A percentile compares a stretch with the other conserved stretches of the same genome.
Conservation (phyloP, 2,888 invertebrate species). For the Strigamia crassipes region DNA sequence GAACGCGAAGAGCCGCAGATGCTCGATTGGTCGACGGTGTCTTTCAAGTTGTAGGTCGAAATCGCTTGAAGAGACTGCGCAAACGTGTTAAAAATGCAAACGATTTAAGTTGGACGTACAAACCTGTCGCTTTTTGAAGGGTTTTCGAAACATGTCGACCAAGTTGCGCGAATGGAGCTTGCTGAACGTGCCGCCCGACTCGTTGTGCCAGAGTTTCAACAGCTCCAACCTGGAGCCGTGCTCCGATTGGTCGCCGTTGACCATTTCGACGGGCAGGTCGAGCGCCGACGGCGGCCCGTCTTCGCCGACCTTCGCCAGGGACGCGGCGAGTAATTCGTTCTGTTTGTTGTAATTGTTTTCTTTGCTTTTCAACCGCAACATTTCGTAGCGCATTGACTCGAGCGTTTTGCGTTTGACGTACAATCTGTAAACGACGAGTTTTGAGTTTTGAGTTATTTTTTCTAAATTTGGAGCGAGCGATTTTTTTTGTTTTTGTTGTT, state of each 20-base stretch:
- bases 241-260: background rate
- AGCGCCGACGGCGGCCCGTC: slow-evolving; percentile 54
- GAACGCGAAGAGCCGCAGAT: slow-evolving; percentile 43
- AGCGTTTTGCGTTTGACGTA: slow-evolving; percentile 56
- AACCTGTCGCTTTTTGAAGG: slow-evolving; percentile 61
- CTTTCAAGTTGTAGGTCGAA: background rate
- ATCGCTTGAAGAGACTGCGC: slow-evolving; percentile 20
- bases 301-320: slow-evolving; percentile 54
- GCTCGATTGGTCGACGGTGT: slow-evolving; percentile 46
- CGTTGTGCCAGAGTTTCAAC: background rate
- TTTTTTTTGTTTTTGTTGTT: background rate
- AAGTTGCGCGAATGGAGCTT: slow-evolving; percentile 59
- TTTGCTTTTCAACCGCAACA: slow-evolving; percentile 78
- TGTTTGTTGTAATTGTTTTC: slow-evolving; percentile 82
- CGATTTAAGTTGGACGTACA: no score
- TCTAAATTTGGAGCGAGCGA: no score
- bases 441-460: no score
- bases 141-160: slow-evolving; percentile 69
- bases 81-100: no score
- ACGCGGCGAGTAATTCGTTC: slow-evolving; percentile 67
- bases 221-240: background rate
- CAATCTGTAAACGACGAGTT: slow-evolving; percentile 54
- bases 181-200: slow-evolving; percentile 42
- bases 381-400: slow-evolving; percentile 67
- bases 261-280: slow-evolving; percentile 51